Conservation (phyloP, 2,113 vertebrate genomes). For the Halcyon senegalensis region DNA sequence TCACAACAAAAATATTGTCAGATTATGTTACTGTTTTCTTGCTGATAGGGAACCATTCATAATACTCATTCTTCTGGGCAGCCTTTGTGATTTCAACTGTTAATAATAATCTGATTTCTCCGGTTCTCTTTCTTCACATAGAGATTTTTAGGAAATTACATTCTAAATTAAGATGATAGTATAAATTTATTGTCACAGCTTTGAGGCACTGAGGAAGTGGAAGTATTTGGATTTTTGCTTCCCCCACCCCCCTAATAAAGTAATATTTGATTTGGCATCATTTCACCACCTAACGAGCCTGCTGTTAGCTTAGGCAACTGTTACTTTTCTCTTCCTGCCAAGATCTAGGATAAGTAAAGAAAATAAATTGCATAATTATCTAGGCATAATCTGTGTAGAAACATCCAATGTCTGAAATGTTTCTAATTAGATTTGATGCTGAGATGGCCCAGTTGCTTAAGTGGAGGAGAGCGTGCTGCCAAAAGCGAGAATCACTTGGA, state of each 20-base stretch:
- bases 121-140: background rate
- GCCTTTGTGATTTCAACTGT: background rate
- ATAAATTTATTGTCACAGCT: background rate
- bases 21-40: background rate
- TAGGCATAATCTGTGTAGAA: slow-evolving; percentile 12
- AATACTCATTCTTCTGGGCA: background rate
- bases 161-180: background rate
- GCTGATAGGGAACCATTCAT: background rate
- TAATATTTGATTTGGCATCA: background rate
- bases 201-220: background rate
- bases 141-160: background rate
- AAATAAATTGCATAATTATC: slow-evolving; percentile 36
- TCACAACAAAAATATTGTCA: background rate
- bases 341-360: background rate
- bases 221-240: background rate
- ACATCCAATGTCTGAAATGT: background rate
- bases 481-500: background rate
- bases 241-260: background rate
- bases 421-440: slow-evolving; percentile 28
- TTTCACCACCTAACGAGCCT: background rate
- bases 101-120: background rate
- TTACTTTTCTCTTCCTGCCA: slow-evolving; percentile 26
- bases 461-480: background rate
- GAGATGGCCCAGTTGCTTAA: background rate
- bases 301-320: slow-evolving; percentile 19